These are phyloP conservation scores for Ascidia mentula DNA, from an alignment of 23 tunicate genomes.

Conservation along the genomic window DNA sequence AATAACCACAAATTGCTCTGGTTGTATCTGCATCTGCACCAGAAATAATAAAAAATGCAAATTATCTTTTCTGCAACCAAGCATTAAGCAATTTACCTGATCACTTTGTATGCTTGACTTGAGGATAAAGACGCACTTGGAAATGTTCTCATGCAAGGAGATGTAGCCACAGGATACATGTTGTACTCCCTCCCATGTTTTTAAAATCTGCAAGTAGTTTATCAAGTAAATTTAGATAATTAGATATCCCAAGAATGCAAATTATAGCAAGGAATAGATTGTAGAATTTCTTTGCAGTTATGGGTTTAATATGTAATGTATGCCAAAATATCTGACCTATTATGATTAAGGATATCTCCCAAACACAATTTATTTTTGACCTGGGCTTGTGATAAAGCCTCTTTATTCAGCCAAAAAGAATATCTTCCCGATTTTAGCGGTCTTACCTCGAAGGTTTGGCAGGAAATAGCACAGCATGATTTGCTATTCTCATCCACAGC, in stretches of 20 bases:
- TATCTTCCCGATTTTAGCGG: not conserved
- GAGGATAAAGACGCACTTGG: slow-evolving; percentile 3
- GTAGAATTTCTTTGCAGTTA: too few species aligned
- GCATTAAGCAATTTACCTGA: not conserved
- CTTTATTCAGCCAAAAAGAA: not conserved
- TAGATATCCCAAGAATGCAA: too few species aligned
- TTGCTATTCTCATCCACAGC: not conserved
- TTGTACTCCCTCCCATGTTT: not conserved
- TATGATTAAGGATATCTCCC: too few species aligned
- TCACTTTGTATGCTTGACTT: not conserved
- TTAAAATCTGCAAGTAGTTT: not conserved
- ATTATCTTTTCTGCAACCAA: too few species aligned
- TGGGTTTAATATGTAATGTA: too few species aligned
- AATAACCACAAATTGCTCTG: not conserved
- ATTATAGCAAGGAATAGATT: too few species aligned
- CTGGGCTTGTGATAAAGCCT: too few species aligned
- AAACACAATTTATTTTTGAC: too few species aligned
- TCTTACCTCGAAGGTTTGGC: slow-evolving; percentile 26
- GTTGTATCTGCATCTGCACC: not conserved
- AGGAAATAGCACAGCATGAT: slow-evolving; percentile 14
- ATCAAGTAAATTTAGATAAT: too few species aligned
- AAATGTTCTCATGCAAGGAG: not conserved
- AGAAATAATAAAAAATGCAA: not conserved
- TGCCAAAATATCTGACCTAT: too few species aligned
- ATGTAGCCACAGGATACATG: slow-evolving; percentile 2